Conservation (phyloP, 2,113 vertebrate genomes). For the Siphamia tubifer region DNA sequence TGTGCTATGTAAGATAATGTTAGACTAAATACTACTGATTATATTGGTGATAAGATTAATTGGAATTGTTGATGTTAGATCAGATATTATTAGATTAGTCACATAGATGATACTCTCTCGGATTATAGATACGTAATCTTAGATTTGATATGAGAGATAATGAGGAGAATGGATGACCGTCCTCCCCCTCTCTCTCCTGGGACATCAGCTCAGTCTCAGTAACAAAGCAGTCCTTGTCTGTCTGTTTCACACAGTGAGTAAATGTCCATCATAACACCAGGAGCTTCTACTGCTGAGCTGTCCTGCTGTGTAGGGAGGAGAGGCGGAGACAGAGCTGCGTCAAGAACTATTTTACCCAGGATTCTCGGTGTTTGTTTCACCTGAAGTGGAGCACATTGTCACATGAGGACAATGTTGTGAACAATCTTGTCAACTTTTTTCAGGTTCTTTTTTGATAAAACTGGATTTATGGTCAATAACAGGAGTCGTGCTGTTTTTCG, state of each 20-base stretch:
- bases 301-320: background rate
- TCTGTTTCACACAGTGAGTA: conserved; percentile 18
- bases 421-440: too few species aligned
- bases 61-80: too few species aligned
- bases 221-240: background rate
- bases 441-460: too few species aligned
- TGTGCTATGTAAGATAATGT: too few species aligned
- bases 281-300: background rate
- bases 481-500: too few species aligned
- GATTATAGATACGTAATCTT: too few species aligned
- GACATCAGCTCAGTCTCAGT: conserved; percentile 9
- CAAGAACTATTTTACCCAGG: background rate
- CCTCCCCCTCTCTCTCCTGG: conserved; percentile 26
- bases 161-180: conserved; percentile 14
- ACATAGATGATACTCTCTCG: background rate
- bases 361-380: background rate
- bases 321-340: background rate
- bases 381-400: background rate
- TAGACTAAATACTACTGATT: too few species aligned
- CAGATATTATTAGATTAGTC: conserved; percentile 1
- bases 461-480: too few species aligned
- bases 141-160: too few species aligned
- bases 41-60: too few species aligned
- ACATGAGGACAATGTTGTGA: too few species aligned
- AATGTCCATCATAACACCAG: conserved; percentile 34